A percentile compares a stretch with the other conserved stretches of the same genome.
Conservation (phyloP, 2,888 invertebrate species). For the Drosophila kambysellisi region DNA sequence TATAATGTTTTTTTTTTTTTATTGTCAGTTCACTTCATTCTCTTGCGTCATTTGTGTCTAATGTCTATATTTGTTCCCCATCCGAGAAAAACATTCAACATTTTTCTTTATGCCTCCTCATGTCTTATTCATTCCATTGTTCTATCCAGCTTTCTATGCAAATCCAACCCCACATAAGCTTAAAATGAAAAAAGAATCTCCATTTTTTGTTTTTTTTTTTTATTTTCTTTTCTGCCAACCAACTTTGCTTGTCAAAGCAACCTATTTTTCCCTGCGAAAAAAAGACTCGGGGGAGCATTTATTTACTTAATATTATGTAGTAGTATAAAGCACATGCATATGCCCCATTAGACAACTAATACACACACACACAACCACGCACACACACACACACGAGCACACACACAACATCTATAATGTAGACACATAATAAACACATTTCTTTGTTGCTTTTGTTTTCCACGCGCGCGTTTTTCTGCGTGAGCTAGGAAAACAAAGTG, state of each 20-base stretch:
- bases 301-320: conserved; percentile 72
- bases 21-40: conserved; percentile 19
- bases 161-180: conserved; percentile 4
- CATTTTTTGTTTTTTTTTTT: no score
- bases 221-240: conserved; percentile 27
- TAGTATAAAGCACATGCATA: conserved; percentile 65
- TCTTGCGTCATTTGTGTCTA: conserved; percentile 21
- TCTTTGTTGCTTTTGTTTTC: conserved; percentile 35
- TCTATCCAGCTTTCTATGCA: conserved; percentile 31
- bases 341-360: conserved; percentile 69
- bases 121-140: conserved; percentile 61
- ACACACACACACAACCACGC: conserved; percentile 19
- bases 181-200: conserved; percentile 9
- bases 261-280: conserved; percentile 54
- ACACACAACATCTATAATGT: conserved; percentile 7
- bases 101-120: conserved; percentile 36
- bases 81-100: conserved; percentile 18
- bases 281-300: conserved; percentile 46
- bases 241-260: conserved; percentile 55
- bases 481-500: conserved; percentile 8
- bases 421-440: conserved; percentile 63
- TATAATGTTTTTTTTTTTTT: conserved; percentile 5
- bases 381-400: not conserved
- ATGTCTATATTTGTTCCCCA: conserved; percentile 34
- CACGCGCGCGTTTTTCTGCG: conserved; percentile 24